Conservation (phyloP, 2,113 vertebrate genomes). For the Gymnogyps californianus region DNA sequence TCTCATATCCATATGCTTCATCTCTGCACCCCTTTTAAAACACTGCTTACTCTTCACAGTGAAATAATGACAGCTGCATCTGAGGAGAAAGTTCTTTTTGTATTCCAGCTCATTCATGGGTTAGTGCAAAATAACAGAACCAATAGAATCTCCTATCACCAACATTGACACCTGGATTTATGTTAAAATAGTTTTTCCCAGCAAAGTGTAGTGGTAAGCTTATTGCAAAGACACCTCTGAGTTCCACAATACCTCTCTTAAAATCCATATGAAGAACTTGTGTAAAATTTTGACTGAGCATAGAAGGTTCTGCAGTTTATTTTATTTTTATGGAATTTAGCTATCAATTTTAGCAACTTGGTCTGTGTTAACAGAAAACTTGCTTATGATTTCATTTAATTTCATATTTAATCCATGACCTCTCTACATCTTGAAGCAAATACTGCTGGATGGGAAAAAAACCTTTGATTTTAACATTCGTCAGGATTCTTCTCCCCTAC, state of each 20-base stretch:
- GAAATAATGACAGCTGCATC: not conserved
- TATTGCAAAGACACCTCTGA: not conserved
- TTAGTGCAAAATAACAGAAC: not conserved
- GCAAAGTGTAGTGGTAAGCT: not conserved
- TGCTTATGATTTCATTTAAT: not conserved
- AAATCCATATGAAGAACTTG: not conserved
- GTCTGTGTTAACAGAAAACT: not conserved
- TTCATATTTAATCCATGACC: not conserved
- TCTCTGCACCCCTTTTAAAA: not conserved
- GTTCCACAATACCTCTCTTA: not conserved
- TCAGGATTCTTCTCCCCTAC: not conserved
- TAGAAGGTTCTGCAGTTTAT: not conserved
- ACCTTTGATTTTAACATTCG: not conserved
- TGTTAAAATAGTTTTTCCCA: not conserved
- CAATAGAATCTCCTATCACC: not conserved
- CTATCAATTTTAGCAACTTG: not conserved
- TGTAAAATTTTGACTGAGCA: not conserved
- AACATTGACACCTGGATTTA: not conserved
- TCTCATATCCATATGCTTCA: not conserved
- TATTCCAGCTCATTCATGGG: not conserved
- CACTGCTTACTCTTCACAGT: not conserved
- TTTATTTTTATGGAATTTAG: not conserved
- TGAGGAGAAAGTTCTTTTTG: not conserved
- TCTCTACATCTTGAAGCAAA: not conserved
- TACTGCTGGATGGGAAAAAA: not conserved